These are phyloP conservation scores for Hypercompe scribonia DNA, from an alignment of 2,888 invertebrate species.

Conservation along the genomic window DNA sequence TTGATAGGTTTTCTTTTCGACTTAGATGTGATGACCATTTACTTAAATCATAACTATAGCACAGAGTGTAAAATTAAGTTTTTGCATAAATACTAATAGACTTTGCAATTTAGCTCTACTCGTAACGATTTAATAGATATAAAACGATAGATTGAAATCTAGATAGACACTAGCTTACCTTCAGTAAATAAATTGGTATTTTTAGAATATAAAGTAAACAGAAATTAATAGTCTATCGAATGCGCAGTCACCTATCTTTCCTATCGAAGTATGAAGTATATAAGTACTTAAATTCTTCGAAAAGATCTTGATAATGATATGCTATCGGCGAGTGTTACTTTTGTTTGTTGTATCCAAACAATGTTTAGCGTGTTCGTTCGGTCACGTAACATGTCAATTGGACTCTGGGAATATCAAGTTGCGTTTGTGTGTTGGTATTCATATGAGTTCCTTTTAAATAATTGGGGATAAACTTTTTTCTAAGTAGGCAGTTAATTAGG, in stretches of 20 bases:
- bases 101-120: not conserved
- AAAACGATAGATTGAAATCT: too few relatives aligned
- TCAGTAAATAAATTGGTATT: too few relatives aligned
- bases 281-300: not conserved
- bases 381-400: constrained; percentile 41
- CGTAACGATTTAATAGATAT: not conserved
- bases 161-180: too few relatives aligned
- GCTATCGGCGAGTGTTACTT: constrained; percentile 32
- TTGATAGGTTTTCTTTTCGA: not conserved
- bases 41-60: not conserved
- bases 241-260: not conserved
- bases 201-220: not conserved
- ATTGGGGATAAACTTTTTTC: not conserved
- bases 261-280: not conserved
- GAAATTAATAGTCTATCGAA: not conserved
- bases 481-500: not conserved
- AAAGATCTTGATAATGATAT: constrained; percentile 8
- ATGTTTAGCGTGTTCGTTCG: constrained; percentile 38
- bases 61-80: too few relatives aligned
- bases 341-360: constrained; percentile 33
- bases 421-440: constrained; percentile 33
- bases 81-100: too few relatives aligned
- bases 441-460: constrained; percentile 2
- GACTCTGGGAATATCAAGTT: constrained; percentile 57
- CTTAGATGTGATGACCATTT: not conserved